Percentiles rank a stretch among this genome's conserved stretches.
Conservation (phyloP, 2,888 invertebrate genomes). For the Brachyptera putata region DNA sequence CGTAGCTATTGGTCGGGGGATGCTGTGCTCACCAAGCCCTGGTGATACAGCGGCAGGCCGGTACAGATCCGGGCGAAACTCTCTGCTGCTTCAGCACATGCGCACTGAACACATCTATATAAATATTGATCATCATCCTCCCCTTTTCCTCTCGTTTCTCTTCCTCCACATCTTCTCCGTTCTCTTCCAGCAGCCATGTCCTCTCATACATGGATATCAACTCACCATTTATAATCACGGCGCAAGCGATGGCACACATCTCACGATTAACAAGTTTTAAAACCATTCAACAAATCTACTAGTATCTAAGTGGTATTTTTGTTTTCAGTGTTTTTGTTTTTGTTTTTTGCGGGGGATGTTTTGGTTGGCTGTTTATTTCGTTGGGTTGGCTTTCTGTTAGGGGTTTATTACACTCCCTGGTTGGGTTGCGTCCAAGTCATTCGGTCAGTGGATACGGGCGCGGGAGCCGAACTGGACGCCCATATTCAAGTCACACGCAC, state of each 20-base stretch:
- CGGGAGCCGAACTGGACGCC: not conserved
- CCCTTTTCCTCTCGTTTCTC: not conserved
- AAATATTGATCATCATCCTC: slow-evolving; percentile 19
- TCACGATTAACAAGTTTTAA: too few species aligned
- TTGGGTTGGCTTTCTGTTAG: not conserved
- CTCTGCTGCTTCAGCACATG: not conserved
- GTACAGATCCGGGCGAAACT: slow-evolving; percentile 11
- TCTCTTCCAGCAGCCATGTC: not conserved
- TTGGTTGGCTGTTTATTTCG: not conserved
- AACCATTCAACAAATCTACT: too few species aligned
- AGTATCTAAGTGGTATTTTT: too few species aligned
- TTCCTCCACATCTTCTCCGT: not conserved
- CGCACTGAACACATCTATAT: slow-evolving; percentile 1
- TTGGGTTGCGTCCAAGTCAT: not conserved
- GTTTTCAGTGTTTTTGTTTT: not conserved
- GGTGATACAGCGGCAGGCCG: not conserved
- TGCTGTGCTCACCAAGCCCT: not conserved
- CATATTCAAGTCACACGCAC: not conserved
- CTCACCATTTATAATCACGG: not conserved
- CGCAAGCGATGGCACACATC: not conserved
- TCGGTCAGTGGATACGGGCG: slow-evolving; percentile 14
- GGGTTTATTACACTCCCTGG: not conserved
- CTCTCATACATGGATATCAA: not conserved
- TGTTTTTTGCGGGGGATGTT: not conserved
- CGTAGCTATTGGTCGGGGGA: not conserved